These are phyloP conservation scores for Alouatta caraya DNA, from an alignment of 2,797 vertebrate species.

Conservation along the genomic window DNA sequence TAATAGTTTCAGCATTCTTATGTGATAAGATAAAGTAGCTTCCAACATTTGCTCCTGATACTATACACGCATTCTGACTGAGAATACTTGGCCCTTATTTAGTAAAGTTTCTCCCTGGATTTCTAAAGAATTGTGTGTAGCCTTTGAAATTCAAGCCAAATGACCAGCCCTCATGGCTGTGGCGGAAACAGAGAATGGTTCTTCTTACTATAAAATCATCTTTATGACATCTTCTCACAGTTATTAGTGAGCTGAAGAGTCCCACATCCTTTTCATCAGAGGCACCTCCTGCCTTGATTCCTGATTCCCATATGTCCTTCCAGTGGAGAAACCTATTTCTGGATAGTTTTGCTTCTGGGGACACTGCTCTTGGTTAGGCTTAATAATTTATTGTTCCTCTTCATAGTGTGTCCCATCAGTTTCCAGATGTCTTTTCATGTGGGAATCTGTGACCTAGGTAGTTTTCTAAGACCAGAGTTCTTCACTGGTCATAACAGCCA, in stretches of 20 bases:
- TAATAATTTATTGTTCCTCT: conserved; percentile 79
- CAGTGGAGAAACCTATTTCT: conserved; percentile 56
- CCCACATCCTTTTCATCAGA: conserved; percentile 68
- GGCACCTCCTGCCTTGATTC: conserved; percentile 68
- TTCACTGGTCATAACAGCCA: background rate
- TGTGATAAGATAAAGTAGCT: conserved; percentile 9
- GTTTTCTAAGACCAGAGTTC: conserved; percentile 68
- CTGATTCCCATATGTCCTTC: conserved; percentile 72
- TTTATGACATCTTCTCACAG: conserved; percentile 80
- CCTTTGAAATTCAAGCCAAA: conserved; percentile 76
- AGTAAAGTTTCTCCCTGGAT: conserved; percentile 48
- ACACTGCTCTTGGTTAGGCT: conserved; percentile 52
- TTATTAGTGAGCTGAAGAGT: conserved; percentile 73
- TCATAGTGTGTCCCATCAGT: conserved; percentile 60
- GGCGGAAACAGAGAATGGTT: conserved; percentile 64
- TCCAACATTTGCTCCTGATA: conserved; percentile 45
- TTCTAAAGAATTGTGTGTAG: conserved; percentile 60
- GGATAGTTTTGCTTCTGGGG: conserved; percentile 62
- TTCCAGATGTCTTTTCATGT: conserved; percentile 81
- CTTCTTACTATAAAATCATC: conserved; percentile 75
- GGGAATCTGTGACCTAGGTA: conserved; percentile 67
- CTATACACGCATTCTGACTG: background rate
- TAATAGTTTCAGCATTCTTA: conserved; percentile 16
- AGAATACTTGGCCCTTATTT: conserved; percentile 30
- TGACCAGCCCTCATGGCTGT: conserved; percentile 56